phyloP scores from a whole-genome alignment of 2,888 invertebrate species.

The Tenthredo livida region DNA sequence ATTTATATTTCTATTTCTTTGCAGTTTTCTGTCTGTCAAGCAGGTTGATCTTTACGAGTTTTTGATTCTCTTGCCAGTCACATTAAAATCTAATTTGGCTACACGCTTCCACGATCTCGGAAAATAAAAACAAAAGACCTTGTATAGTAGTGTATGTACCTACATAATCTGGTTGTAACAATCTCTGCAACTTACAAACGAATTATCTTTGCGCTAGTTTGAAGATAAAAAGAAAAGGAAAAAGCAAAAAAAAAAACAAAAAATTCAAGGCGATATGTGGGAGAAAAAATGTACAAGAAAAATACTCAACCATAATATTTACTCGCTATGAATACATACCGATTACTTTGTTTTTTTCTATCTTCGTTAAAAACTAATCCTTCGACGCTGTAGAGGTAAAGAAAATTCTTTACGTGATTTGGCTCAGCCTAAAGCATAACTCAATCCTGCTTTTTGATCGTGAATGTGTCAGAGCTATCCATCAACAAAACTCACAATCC shows the following conservation, averaged over 20 bases:
- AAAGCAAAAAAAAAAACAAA: background rate
- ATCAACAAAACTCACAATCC: background rate
- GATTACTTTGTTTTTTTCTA: background rate
- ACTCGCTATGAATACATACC: background rate
- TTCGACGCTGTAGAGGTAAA: background rate
- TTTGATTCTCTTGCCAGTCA: constrained; percentile 9
- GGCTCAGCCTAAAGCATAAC: background rate
- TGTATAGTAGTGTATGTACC: background rate
- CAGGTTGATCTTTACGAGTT: background rate
- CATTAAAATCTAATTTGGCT: constrained; percentile 46
- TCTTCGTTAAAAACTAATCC: background rate
- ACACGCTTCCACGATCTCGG: background rate
- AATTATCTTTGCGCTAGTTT: constrained; percentile 44
- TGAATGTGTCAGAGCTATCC: background rate
- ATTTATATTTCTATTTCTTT: background rate
- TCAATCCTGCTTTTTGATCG: background rate
- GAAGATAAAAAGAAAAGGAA: background rate
- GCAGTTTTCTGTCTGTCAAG: background rate
- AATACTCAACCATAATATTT: background rate
- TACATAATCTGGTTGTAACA: constrained; percentile 23
- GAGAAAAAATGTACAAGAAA: background rate
- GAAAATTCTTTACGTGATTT: constrained; percentile 4
- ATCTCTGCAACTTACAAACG: constrained; percentile 9
- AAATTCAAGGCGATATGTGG: background rate
- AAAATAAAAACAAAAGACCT: constrained; percentile 12